phyloP scores from a whole-genome alignment of 2,797 vertebrate species.

The Anolis apletophallus region DNA sequence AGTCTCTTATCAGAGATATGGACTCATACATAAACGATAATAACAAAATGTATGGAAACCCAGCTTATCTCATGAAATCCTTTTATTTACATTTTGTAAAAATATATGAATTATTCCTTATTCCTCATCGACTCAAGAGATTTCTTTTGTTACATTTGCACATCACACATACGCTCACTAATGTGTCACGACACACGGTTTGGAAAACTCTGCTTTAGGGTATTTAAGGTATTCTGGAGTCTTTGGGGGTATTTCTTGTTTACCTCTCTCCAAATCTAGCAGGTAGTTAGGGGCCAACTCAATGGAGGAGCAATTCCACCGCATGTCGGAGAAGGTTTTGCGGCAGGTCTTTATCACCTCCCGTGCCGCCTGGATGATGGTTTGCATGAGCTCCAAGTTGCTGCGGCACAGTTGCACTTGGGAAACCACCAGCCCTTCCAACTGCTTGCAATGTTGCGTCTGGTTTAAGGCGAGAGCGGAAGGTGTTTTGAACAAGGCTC shows the following conservation, averaged over 20 bases:
- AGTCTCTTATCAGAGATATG: too few species aligned
- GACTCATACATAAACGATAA: too few species aligned
- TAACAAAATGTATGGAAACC: too few species aligned
- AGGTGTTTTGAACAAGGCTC: slow-evolving; percentile 89
- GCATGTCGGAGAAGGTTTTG: slow-evolving; percentile 94
- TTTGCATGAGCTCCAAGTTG: slow-evolving; percentile 97
- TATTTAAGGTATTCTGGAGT: too few species aligned
- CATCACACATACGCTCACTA: too few species aligned
- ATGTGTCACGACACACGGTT: too few species aligned
- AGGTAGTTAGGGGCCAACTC: slow-evolving; percentile 89
- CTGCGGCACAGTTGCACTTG: slow-evolving; percentile 97
- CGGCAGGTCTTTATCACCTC: slow-evolving; percentile 96
- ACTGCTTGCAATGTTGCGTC: slow-evolving; percentile 95
- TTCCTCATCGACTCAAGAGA: too few species aligned
- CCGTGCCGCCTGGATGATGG: slow-evolving; percentile 90
- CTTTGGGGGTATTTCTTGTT: slow-evolving; percentile 1
- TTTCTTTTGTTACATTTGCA: too few species aligned
- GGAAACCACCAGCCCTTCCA: slow-evolving; percentile 92
- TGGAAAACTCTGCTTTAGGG: too few species aligned
- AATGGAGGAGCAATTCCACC: slow-evolving; percentile 98
- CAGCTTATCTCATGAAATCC: too few species aligned
- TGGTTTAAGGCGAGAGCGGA: slow-evolving; percentile 88
- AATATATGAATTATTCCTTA: too few species aligned
- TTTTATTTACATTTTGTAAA: too few species aligned
- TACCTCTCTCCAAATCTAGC: slow-evolving; percentile 97